Percentiles rank a stretch among this genome's conserved stretches.
Evolutionary conservation across 2,797 vertebrate genomes (phyloP).

Genomic region (Lagodon rhomboides): DNA sequence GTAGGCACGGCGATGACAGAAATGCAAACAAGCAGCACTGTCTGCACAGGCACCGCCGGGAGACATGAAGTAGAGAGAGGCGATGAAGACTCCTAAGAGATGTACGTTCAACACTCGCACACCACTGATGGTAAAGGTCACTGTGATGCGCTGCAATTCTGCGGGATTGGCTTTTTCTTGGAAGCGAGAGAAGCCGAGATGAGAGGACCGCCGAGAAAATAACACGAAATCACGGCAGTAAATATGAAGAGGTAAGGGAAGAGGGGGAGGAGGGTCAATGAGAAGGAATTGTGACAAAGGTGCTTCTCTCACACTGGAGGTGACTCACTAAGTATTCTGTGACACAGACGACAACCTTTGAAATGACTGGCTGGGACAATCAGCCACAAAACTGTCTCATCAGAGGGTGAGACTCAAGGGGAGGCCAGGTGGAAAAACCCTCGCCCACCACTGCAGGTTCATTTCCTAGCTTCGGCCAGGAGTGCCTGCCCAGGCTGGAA

Average conservation of each 20-base stretch:
- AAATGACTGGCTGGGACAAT: constrained; percentile 25
- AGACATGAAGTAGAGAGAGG: constrained; percentile 23
- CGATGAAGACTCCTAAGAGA: constrained; percentile 30
- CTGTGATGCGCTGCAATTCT: constrained; percentile 11
- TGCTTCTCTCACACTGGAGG: constrained; percentile 19
- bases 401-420: constrained; percentile 21
- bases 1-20: constrained; percentile 35
- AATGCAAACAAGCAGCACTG: constrained; percentile 50
- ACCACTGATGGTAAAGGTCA: constrained; percentile 35
- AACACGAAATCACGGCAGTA: constrained; percentile 6
- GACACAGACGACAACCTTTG: constrained; percentile 20
- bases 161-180: constrained; percentile 18
- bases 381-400: constrained; percentile 17
- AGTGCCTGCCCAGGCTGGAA: neutral
- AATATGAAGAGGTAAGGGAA: neutral
- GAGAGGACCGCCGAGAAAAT: neutral
- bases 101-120: constrained; percentile 29
- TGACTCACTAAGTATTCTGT: constrained; percentile 27
- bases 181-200: neutral
- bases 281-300: constrained; percentile 10
- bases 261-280: neutral
- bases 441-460: neutral
- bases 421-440: constrained; percentile 9
- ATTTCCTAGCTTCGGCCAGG: neutral
- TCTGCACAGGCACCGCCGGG: constrained; percentile 31